Evolutionary conservation across 1,140 invertebrate species (phyloP), one percentile per base, ranked within the genome.

Genomic region (Drosophila kikkawai): DNA sequence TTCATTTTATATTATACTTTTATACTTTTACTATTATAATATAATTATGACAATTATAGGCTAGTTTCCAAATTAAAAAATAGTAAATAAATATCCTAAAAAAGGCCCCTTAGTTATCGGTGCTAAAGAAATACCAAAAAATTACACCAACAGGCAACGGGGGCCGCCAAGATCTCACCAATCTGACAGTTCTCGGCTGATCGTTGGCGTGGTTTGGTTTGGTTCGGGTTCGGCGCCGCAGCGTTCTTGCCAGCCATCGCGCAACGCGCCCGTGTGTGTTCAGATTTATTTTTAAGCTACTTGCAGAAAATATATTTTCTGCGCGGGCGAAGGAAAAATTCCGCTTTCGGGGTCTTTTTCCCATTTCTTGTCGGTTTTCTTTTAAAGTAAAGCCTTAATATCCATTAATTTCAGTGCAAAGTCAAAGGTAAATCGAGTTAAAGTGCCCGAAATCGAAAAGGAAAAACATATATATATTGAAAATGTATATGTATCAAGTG

Each of bases 131-230:
- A 79, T 71, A 71, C 67, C 59, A 34, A 29, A 37, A 37, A 47
- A 32, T 3, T 73, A 51, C 70, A 73, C 55, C 70, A 74, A 74
- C 70, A 50, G 32, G 47, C 55, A 15, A 6, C 17, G 22, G 17
- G 56, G 42, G 13, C 42, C 19, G 22, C 5, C 7, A n/a, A 42
- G n/a, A 42, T 69, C 65, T 68, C 42, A 71, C 51, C 77, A 65
- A 90, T 71, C 84, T 88, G 80, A 84, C 84, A 88, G 85, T 90
- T 90, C 84, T 88, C 84, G 85, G 85, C 85, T 84, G 84, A 90
- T 88, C 84, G 85, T 88, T 88, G 84, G 84, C 77, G 80, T 83
- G 66, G 59, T 41, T 87, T 80, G 81, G 69, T 81, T 69, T 67
- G 55, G 75, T 36, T 79, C 66, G 61, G 61, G 65, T 22, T 77